phyloP scores from a whole-genome alignment of 2,888 invertebrate genomes.

The Nomada flava region DNA sequence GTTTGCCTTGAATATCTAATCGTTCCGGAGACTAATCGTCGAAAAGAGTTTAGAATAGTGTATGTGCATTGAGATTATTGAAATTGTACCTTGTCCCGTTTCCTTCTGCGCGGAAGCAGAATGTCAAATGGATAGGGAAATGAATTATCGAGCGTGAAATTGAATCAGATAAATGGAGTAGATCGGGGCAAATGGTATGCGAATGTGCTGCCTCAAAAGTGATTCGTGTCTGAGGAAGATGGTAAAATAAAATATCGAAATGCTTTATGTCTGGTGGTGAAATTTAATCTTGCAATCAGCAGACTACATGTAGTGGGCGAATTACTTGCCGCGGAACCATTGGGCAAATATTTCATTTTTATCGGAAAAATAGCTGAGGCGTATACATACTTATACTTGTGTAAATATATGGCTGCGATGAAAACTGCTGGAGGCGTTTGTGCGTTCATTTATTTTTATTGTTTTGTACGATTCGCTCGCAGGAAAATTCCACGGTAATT shows the following conservation, averaged over 20 bases:
- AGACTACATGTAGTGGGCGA: background rate
- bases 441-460: background rate
- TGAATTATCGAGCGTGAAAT: slow-evolving; percentile 21
- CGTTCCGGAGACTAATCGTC: slow-evolving; percentile 9
- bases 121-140: slow-evolving; percentile 12
- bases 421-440: background rate
- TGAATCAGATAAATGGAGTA: slow-evolving; percentile 37
- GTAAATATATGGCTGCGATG: background rate
- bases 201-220: background rate
- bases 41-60: slow-evolving; percentile 3
- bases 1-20: slow-evolving; percentile 60
- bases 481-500: background rate
- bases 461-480: background rate
- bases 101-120: background rate
- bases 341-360: background rate
- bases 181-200: slow-evolving; percentile 13
- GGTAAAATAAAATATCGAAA: background rate
- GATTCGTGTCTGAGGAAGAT: background rate
- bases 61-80: slow-evolving; percentile 13
- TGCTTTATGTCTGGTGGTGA: background rate
- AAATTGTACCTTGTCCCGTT: background rate
- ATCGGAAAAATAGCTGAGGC: background rate
- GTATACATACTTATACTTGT: background rate
- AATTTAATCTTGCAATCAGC: background rate
- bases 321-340: background rate